These are phyloP conservation scores for Moxostoma hubbsi DNA, from an alignment of 2,797 vertebrate species.

Conservation along the genomic window DNA sequence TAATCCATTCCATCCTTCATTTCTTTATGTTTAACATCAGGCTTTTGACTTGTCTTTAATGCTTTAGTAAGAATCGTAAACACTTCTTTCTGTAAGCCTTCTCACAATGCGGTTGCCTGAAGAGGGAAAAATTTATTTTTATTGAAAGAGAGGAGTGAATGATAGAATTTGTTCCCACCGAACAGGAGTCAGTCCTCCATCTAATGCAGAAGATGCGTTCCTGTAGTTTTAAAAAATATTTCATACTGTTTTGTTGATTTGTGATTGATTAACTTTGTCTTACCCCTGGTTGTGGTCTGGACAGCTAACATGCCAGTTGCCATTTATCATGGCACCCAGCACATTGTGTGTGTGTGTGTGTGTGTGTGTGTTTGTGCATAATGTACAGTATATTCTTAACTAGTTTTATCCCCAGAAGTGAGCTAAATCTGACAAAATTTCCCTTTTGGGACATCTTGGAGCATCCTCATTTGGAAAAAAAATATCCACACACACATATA, in stretches of 20 bases:
- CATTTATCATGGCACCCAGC: constrained; percentile 48
- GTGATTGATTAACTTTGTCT: constrained; percentile 65
- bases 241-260: constrained; percentile 70
- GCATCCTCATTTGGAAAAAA: too few species aligned
- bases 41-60: constrained; percentile 38
- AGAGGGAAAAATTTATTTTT: constrained; percentile 48
- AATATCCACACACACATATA: too few species aligned
- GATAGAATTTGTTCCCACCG: constrained; percentile 30
- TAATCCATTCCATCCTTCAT: constrained; percentile 21
- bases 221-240: constrained; percentile 50
- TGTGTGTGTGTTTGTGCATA: constrained; percentile 9
- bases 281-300: constrained; percentile 43
- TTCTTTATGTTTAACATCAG: constrained; percentile 18
- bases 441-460: too few species aligned
- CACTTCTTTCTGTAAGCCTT: constrained; percentile 29
- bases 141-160: constrained; percentile 30
- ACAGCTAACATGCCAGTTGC: constrained; percentile 35
- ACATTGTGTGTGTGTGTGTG: constrained; percentile 13
- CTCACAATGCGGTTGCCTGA: constrained; percentile 28
- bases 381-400: background rate
- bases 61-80: constrained; percentile 19
- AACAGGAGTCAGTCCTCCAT: constrained; percentile 26
- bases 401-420: too few species aligned
- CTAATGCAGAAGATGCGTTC: constrained; percentile 26
- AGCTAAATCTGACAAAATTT: too few species aligned